These are phyloP conservation scores for Mirza zaza DNA, from an alignment of 2,113 vertebrate genomes.

Conservation along the genomic window DNA sequence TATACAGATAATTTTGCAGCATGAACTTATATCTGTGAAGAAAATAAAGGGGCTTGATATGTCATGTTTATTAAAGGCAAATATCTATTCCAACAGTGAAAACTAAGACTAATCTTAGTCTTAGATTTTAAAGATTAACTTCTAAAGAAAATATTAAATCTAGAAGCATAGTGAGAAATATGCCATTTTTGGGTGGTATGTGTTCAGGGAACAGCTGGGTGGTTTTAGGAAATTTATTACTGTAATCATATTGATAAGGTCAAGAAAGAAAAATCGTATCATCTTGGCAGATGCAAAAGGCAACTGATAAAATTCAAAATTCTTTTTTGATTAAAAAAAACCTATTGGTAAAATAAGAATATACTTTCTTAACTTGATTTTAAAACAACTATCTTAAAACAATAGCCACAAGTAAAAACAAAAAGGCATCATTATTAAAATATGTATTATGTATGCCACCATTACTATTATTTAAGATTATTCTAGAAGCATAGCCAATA, in stretches of 20 bases:
- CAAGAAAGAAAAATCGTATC: not conserved
- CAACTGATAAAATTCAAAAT: slow-evolving; percentile 32
- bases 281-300: not conserved
- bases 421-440: not conserved
- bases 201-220: not conserved
- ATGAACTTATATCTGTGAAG: not conserved
- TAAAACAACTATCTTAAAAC: not conserved
- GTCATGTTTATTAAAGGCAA: slow-evolving; percentile 6
- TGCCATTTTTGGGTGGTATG: not conserved
- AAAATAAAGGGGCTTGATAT: slow-evolving; percentile 14
- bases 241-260: not conserved
- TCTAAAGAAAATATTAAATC: slow-evolving; percentile 48
- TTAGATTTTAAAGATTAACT: not conserved
- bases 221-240: slow-evolving; percentile 21
- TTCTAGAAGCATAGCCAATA: not conserved
- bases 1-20: not conserved
- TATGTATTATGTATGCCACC: not conserved
- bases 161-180: slow-evolving; percentile 5
- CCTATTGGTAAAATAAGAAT: not conserved
- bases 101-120: not conserved
- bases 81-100: not conserved
- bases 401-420: not conserved
- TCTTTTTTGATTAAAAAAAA: slow-evolving; percentile 1
- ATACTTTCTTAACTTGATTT: not conserved
- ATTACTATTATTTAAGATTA: slow-evolving; percentile 16